Conservation (phyloP, 2,888 invertebrate genomes). For the Apamea monoglypha region DNA sequence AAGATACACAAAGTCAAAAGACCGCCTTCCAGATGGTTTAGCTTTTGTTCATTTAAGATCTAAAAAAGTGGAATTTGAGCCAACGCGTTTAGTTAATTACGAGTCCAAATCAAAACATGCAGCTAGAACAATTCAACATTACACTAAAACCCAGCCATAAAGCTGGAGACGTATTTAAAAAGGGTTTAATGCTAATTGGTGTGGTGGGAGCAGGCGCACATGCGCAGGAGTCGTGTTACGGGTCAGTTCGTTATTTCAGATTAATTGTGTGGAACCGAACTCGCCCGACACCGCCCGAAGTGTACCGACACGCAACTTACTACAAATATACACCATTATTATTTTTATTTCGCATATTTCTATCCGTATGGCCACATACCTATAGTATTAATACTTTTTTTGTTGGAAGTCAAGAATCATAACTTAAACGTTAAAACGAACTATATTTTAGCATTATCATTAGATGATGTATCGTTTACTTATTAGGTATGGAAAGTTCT, state of each 20-base stretch:
- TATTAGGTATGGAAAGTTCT: too few species aligned
- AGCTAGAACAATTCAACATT: constrained; percentile 53
- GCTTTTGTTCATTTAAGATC: not conserved
- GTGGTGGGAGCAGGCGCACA: constrained; percentile 72
- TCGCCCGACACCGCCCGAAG: constrained; percentile 83
- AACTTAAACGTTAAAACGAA: not conserved
- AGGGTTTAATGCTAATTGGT: constrained; percentile 84
- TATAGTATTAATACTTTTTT: not conserved
- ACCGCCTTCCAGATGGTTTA: not conserved
- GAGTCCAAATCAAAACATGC: constrained; percentile 36
- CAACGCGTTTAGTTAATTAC: constrained; percentile 1
- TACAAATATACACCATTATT: constrained; percentile 58
- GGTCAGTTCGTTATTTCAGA: constrained; percentile 87
- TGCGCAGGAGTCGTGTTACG: constrained; percentile 86
- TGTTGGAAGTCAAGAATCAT: not conserved
- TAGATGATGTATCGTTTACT: too few species aligned
- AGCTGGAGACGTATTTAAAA: constrained; percentile 68
- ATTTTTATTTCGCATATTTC: constrained; percentile 39
- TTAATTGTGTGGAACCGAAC: constrained; percentile 88
- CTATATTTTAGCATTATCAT: not conserved
- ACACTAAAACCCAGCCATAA: constrained; percentile 57
- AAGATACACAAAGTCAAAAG: too few species aligned
- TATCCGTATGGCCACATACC: not conserved
- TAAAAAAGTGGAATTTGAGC: not conserved
- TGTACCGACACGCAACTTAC: constrained; percentile 74